Evolutionary conservation across 2,797 vertebrate genomes (phyloP), one percentile per base, ranked within the genome.

Genomic region (Coranthus polyacanthus): DNA sequence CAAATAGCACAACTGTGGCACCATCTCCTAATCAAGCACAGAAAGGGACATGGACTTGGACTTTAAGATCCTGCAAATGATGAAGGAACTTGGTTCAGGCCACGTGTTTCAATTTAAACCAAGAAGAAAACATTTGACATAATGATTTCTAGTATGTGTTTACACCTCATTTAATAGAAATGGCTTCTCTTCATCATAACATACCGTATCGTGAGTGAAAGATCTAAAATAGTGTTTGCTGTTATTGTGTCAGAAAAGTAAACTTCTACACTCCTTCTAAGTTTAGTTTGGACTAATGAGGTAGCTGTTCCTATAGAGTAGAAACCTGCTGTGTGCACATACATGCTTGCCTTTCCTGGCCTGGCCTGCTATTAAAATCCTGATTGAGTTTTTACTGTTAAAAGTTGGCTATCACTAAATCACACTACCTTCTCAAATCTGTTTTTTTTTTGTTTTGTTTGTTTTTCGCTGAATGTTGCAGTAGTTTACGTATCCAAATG

Each of bases 241-340:
- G n/a, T n/a, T n/a, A n/a, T n/a, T n/a, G 29, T 32, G 29, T 32
- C 29, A 32, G 8, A 32, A 9, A n/a, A n/a, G n/a, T n/a, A n/a
- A 10, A 32, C 29, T 32, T 32, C 29, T 32, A 32, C 29, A 32
- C 22, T 32, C 15, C 10, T n/a, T n/a, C 2, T 13, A 21, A 36
- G 42, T 78, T 50, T 41, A 20, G 49, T 58, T 15, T 49, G 39
- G n/a, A 46, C 68, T n/a, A 46, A 38, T 64, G 20, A 26, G 57
- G 17, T 78, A 72, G 39, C 26, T 29, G 43, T 36, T 29, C 6
- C 21, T 18, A 21, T 38, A 71, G 13, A 49, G 68, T 57, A 45
- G 36, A 42, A 62, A 56, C 49, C 6, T 77, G 26, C 20, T 51
- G 17, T 56, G 53, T 56, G 41, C 29, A 34, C n/a, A 16, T 21